Base-by-base conservation (phyloP, 1,140 invertebrate genomes). In the Trypoxylus dichotomus region DNA sequence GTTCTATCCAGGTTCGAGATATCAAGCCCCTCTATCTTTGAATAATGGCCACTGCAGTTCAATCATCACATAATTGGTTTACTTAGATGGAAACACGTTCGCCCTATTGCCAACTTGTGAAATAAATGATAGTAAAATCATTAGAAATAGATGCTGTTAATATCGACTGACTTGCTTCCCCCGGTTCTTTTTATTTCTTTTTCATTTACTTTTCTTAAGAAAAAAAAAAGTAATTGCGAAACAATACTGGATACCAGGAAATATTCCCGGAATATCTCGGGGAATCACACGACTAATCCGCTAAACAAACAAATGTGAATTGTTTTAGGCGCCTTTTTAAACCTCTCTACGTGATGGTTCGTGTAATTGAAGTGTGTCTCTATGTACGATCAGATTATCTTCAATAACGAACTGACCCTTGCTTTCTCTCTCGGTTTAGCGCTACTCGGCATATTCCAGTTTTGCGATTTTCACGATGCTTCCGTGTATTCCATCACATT, bases 21-120 rank as follows among this genome's bases (percentile, higher is more conserved):
- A 43, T 74, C 72, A 41, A 27, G 32, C 21, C 72, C 15, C 32
- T 21, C 60, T 24, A 63, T 63, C 60, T 63, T 63, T 63, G 60
- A 63, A 63, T 63, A 63, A 63, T 63, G 60, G 60, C 60, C 71
- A 63, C 63, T 77, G 32, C 76, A 73, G 27, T 77, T 77, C 68
- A 77, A 77, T 71, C 71, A 71, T 77, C 43, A 73, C 24, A 79
- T 79, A 79, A 79, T 79, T 78, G 21, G 78, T 79, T 79, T 79
- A 74, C 78, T 79, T 79, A 79, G 76, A 79, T 68, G 76, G 58
- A 76, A 79, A 79, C 78, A 79, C 78, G 78, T 79, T 74, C 42
- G 11, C 25, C 3, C 21, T 63, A 63, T 63, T 63, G 60, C 21
- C 60, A 63, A 63, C 19, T 63, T 24, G 60, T 24, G 25, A 63